These are phyloP conservation scores for Centrocercus urophasianus DNA, from an alignment of 2,113 vertebrate species.

Conservation along the genomic window DNA sequence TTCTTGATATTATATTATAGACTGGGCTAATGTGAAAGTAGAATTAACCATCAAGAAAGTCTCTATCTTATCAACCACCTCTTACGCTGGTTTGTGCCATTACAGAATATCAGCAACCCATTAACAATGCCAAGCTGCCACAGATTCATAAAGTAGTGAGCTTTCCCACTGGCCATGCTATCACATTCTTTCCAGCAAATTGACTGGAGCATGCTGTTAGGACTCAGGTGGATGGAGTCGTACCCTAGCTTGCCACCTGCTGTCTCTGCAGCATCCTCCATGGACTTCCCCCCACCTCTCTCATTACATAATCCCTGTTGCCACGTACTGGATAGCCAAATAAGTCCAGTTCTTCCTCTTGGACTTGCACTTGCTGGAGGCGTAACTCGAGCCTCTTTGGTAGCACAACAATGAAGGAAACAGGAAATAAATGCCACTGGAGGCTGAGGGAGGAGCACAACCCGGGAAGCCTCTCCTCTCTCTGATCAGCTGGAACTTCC, in stretches of 20 bases:
- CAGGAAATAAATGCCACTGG: not conserved
- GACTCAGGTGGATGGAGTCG: not conserved
- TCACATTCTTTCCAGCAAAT: not conserved
- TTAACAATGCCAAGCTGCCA: not conserved
- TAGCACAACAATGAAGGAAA: not conserved
- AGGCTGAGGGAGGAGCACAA: not conserved
- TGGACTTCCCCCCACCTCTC: not conserved
- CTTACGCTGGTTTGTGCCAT: not conserved
- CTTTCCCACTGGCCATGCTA: not conserved
- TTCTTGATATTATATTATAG: not conserved
- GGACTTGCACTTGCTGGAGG: not conserved
- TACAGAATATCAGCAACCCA: not conserved
- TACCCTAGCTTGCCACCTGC: not conserved
- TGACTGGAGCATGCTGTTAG: not conserved
- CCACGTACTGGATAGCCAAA: not conserved
- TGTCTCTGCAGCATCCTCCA: not conserved
- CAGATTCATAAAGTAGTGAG: not conserved
- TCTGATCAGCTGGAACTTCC: not conserved
- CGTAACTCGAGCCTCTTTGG: not conserved
- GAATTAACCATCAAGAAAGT: not conserved
- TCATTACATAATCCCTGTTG: not conserved
- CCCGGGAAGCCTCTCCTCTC: not conserved
- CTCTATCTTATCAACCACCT: not conserved
- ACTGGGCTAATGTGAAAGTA: not conserved
- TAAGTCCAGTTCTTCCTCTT: not conserved